Conservation (phyloP, 2,113 vertebrate species). For the Psephotus haematonotus region DNA sequence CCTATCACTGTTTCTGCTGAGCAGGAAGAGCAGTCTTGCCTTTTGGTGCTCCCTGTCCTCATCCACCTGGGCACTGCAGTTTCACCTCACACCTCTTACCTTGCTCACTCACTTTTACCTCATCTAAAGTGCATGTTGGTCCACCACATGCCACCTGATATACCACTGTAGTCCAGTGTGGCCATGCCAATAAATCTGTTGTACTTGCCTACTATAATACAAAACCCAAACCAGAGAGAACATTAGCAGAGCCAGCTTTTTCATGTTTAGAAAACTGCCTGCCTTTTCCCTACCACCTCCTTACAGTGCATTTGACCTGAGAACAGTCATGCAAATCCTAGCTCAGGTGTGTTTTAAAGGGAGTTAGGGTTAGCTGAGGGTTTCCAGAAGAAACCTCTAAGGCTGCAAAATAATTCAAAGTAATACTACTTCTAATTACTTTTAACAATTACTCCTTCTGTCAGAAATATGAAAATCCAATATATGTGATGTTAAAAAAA, state of each 20-base stretch:
- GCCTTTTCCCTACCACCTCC: not conserved
- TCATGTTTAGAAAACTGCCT: not conserved
- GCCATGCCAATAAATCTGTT: not conserved
- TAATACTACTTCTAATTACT: not conserved
- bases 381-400: not conserved
- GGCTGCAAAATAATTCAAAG: not conserved
- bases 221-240: not conserved
- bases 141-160: not conserved
- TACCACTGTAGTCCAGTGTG: fast-evolving
- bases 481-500: slow-evolving; percentile 23
- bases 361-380: not conserved
- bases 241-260: not conserved
- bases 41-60: not conserved
- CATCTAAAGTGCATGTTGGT: not conserved
- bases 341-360: not conserved
- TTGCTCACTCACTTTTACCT: not conserved
- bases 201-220: not conserved
- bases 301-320: not conserved
- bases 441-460: slow-evolving; percentile 31
- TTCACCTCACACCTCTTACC: not conserved
- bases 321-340: not conserved
- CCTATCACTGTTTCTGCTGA: not conserved
- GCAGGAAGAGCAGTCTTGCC: not conserved
- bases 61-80: not conserved
- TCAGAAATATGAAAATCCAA: slow-evolving; percentile 27